Evolutionary conservation across 2,113 vertebrate genomes (phyloP).

Genomic region (Panthera tigris): DNA sequence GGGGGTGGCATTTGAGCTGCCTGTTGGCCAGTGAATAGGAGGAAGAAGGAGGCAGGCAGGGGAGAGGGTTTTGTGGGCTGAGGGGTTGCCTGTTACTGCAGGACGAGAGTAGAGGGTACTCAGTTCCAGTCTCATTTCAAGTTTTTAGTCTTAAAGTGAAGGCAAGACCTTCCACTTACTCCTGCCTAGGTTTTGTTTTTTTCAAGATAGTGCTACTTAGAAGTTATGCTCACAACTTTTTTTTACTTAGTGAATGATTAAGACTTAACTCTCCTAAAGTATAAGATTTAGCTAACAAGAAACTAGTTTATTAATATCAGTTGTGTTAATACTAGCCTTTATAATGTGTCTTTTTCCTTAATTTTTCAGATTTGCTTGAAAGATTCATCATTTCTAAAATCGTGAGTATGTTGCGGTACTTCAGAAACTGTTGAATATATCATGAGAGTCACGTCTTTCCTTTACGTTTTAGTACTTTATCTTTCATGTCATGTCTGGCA

Average conservation of each 20-base stretch:
- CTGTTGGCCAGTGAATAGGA: not conserved
- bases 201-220: not conserved
- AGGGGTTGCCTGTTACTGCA: not conserved
- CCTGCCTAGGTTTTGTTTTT: not conserved
- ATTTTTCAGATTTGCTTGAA: slow-evolving; percentile 92
- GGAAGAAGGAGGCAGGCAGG: not conserved
- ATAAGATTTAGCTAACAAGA: not conserved
- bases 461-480: not conserved
- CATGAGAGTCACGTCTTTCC: not conserved
- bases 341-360: slow-evolving; percentile 45
- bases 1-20: not conserved
- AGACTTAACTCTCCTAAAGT: not conserved
- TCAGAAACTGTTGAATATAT: not conserved
- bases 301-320: not conserved
- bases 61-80: not conserved
- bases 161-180: not conserved
- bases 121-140: not conserved
- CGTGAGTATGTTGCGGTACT: slow-evolving; percentile 82
- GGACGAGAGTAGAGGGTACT: not conserved
- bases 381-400: slow-evolving; percentile 90
- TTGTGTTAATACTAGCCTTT: not conserved
- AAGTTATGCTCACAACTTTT: not conserved
- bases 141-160: not conserved
- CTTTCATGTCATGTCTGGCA: not conserved
- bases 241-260: not conserved